Conservation (phyloP, 2,113 vertebrate species). For the Tragelaphus imberbis region DNA sequence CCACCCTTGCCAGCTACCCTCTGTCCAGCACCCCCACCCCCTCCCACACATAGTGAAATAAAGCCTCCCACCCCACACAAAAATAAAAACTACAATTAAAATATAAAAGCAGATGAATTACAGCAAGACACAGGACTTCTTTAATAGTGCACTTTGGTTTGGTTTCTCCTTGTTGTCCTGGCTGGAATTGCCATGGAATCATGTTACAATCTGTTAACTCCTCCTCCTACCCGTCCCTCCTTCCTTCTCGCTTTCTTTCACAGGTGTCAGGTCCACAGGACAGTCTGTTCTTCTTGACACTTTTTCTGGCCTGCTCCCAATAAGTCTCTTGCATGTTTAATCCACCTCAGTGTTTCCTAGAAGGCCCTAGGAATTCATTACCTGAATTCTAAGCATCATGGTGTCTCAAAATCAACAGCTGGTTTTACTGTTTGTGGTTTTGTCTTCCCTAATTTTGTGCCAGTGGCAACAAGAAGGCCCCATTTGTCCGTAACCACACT, state of each 20-base stretch:
- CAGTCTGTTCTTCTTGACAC: background rate
- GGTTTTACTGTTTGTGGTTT: background rate
- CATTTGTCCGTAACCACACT: background rate
- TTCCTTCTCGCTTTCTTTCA: background rate
- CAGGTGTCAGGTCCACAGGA: background rate
- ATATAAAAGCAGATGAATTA: background rate
- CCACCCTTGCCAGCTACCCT: background rate
- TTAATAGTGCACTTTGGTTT: background rate
- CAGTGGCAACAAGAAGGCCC: background rate
- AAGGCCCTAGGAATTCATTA: background rate
- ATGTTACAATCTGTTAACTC: background rate
- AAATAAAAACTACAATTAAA: background rate
- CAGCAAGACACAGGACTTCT: background rate
- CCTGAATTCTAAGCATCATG: background rate
- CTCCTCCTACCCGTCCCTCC: background rate
- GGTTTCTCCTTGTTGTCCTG: background rate
- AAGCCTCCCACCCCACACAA: background rate
- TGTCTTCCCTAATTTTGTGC: background rate
- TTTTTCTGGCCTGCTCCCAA: background rate
- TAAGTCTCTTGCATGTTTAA: background rate
- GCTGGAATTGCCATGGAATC: background rate
- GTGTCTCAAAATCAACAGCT: background rate
- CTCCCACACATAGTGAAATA: slow-evolving; percentile 9
- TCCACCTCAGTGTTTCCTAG: background rate
- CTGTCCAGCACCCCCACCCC: background rate